Evolutionary conservation across 2,888 invertebrate genomes (phyloP).

Genomic region (Eristalis arbustorum): DNA sequence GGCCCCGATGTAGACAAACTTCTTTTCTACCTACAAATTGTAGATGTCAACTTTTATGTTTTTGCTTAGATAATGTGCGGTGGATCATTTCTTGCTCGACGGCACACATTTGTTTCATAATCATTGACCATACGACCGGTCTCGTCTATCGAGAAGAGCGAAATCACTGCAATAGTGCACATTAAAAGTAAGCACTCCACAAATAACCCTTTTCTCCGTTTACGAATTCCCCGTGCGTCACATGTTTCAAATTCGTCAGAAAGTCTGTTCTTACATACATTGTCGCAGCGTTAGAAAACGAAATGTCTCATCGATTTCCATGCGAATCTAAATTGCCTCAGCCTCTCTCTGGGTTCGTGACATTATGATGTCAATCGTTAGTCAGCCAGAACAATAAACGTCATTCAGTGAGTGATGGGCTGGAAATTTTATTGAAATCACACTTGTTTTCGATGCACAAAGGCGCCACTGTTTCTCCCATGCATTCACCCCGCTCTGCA

Average conservation of each 20-base stretch:
- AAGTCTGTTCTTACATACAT: background rate
- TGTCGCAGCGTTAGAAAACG: background rate
- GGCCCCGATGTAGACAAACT: no score
- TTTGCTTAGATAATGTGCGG: no score
- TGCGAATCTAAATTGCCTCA: background rate
- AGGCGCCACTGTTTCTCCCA: background rate
- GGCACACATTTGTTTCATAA: no score
- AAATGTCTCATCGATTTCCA: background rate
- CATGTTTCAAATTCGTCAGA: background rate
- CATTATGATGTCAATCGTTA: background rate
- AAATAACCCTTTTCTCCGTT: no score
- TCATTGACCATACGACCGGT: no score
- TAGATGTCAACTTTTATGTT: no score
- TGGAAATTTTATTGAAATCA: background rate
- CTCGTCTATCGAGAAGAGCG: no score
- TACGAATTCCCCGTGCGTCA: no score
- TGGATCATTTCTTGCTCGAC: no score
- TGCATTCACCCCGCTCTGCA: background rate
- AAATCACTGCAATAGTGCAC: no score
- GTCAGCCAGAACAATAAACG: background rate
- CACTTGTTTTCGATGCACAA: background rate
- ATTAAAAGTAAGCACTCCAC: no score
- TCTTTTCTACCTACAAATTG: no score
- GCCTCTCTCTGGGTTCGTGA: background rate
- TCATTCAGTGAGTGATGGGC: background rate